phyloP scores from a whole-genome alignment of 2,888 invertebrate genomes.

The Sminthurides aquaticus region DNA sequence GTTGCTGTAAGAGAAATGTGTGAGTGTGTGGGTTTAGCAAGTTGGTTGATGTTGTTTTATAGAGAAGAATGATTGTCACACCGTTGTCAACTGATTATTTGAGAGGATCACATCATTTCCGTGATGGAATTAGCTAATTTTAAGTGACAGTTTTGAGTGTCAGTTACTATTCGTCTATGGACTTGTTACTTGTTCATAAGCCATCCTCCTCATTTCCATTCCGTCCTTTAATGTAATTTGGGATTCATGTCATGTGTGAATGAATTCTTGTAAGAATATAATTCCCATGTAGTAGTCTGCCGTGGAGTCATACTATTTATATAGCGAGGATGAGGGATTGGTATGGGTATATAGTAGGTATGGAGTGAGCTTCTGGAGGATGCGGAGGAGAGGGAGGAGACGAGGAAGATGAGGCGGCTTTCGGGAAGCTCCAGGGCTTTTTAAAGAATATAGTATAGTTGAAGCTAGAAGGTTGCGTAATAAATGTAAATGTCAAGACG shows the following conservation, averaged over 20 bases:
- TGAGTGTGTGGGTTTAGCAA: neutral
- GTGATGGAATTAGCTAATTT: constrained; percentile 20
- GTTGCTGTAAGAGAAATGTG: neutral
- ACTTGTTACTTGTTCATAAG: too few relatives aligned
- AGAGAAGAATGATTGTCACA: neutral
- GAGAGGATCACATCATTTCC: constrained; percentile 5
- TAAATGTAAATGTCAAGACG: constrained; percentile 24
- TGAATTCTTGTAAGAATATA: neutral
- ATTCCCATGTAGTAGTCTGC: too few relatives aligned
- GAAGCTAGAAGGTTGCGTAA: neutral
- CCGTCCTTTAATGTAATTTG: neutral
- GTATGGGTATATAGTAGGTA: too few relatives aligned
- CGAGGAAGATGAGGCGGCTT: neutral
- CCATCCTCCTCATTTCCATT: too few relatives aligned
- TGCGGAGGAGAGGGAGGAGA: neutral
- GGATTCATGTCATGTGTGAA: neutral
- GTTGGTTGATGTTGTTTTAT: neutral
- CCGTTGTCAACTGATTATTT: neutral
- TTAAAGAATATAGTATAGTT: neutral
- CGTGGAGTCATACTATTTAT: too few relatives aligned
- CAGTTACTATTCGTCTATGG: too few relatives aligned
- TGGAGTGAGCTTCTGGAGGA: neutral
- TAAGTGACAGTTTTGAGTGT: constrained; percentile 17
- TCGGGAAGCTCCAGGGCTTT: neutral
- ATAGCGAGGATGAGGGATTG: too few relatives aligned